phyloP scores from a whole-genome alignment of 2,888 invertebrate species.

The Horisme vitalbata region DNA sequence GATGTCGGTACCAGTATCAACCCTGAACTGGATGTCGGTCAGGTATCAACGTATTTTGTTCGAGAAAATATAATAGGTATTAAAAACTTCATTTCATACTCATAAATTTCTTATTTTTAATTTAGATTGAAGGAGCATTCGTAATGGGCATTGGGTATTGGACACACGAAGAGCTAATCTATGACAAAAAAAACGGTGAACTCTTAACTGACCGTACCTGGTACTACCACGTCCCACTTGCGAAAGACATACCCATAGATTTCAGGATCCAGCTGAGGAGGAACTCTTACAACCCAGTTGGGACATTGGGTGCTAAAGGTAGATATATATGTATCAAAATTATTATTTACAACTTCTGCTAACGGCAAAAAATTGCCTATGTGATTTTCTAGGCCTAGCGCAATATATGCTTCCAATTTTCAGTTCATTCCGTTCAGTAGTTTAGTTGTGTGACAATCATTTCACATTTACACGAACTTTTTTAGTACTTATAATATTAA shows the following conservation, averaged over 20 bases:
- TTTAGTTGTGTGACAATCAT: no score
- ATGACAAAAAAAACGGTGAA: slow-evolving; percentile 85
- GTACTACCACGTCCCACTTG: slow-evolving; percentile 89
- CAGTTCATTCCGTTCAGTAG: no score
- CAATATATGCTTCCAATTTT: no score
- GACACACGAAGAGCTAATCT: slow-evolving; percentile 87
- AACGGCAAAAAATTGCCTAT: no score
- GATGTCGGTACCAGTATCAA: slow-evolving; percentile 86
- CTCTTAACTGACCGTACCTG: slow-evolving; percentile 89
- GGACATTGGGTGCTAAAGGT: slow-evolving; percentile 58
- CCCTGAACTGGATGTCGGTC: slow-evolving; percentile 86
- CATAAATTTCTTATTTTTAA: no score
- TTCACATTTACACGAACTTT: no score
- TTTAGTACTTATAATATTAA: no score
- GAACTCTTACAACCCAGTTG: slow-evolving; percentile 85
- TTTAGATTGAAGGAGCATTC: slow-evolving; percentile 87
- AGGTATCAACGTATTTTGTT: slow-evolving; percentile 54
- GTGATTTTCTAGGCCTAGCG: no score
- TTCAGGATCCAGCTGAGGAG: slow-evolving; percentile 86
- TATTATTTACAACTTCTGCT: no score
- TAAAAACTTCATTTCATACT: no score
- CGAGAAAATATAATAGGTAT: not conserved
- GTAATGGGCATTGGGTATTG: slow-evolving; percentile 89
- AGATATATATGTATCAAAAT: no score
- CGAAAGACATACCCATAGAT: slow-evolving; percentile 90